Base-by-base conservation (phyloP, 2,888 invertebrate species). In the Drosophila histrio region DNA sequence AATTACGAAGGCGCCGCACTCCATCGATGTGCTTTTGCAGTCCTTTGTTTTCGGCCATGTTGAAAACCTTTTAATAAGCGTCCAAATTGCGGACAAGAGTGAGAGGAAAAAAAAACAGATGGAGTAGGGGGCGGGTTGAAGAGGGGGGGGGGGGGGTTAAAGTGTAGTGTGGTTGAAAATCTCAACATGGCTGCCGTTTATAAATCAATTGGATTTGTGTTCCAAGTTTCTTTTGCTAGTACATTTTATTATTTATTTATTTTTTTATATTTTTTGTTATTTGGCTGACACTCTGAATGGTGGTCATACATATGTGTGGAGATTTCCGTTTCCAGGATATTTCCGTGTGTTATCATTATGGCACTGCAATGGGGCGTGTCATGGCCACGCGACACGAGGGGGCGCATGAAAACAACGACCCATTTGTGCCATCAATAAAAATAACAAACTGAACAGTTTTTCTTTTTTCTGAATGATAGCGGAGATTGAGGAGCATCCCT, bases 131-230 rank as follows among this genome's bases (percentile, higher is more conserved):
- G 9, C 9, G 15, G 5, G 9, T n/a, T 2, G 5, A 0, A 11
- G 34, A n/a, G 22, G 1, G 7, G 15, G 15, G 9, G 3, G 21
- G n/a, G 36, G 9, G 46, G 11, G 5, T 1, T 11, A 22, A 21
- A 30, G 17, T 26, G 44, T 22, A 36, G 47, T 26, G 17, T 38
- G n/a, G 52, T 30, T 11, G 28, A 26, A 38, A 54, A 44, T 54
- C 62, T 44, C 52, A 56, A 43, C 76, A 43, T 60, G 58, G 65
- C 47, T 47, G 60, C 44, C 67, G 46, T 72, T 64, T 73, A 62
- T 68, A 66, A 67, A 76, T 65, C 79, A 82, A 82, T 82, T 70
- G 67, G 67, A 79, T 79, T 81, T 67, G 59, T 66, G 47, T 34
- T 46, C 44, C 7, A 28, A 30, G 13, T 30, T 44, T 43, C n/a